Evolutionary conservation across 1,140 invertebrate genomes (phyloP).

Genomic region (Pectinophora gossypiella): DNA sequence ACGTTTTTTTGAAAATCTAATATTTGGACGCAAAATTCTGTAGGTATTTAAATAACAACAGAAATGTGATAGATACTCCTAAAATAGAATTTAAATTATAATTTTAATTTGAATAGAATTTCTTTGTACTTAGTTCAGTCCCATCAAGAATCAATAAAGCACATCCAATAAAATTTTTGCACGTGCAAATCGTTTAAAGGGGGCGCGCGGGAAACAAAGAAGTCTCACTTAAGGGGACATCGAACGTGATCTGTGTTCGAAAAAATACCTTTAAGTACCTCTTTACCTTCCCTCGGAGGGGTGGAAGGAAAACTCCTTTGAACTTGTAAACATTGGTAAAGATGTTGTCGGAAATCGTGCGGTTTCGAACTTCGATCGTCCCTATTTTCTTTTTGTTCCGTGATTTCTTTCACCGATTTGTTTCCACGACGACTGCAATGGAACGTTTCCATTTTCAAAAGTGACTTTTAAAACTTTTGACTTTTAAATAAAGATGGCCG

Average conservation of each 20-base stretch:
- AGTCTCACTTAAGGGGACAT: constrained; percentile 64
- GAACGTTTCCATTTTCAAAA: constrained; percentile 4
- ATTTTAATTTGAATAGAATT: constrained; percentile 1
- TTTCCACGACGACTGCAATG: constrained; percentile 7
- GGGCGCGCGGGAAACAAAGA: constrained; percentile 51
- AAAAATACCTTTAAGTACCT: constrained; percentile 67
- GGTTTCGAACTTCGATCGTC: constrained; percentile 41
- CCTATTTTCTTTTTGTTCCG: constrained; percentile 18
- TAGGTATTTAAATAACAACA: too few species aligned
- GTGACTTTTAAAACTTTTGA: too few species aligned
- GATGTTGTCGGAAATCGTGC: constrained; percentile 45
- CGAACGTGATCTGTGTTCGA: constrained; percentile 68
- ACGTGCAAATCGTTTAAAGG: constrained; percentile 40
- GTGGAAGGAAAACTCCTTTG: constrained; percentile 27
- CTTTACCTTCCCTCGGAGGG: constrained; percentile 50
- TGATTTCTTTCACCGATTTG: constrained; percentile 27
- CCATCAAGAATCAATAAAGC: constrained; percentile 43
- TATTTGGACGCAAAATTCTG: too few species aligned
- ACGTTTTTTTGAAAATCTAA: too few species aligned
- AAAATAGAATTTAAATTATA: too few species aligned
- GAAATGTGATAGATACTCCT: too few species aligned
- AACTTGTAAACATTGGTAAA: constrained; percentile 56
- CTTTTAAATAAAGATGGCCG: too few species aligned
- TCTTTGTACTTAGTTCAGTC: constrained; percentile 13
- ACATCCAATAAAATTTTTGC: constrained; percentile 37